A percentile compares a stretch with the other conserved stretches of the same genome.
phyloP scores from a whole-genome alignment of 2,113 vertebrate genomes.

The Mirza zaza region DNA sequence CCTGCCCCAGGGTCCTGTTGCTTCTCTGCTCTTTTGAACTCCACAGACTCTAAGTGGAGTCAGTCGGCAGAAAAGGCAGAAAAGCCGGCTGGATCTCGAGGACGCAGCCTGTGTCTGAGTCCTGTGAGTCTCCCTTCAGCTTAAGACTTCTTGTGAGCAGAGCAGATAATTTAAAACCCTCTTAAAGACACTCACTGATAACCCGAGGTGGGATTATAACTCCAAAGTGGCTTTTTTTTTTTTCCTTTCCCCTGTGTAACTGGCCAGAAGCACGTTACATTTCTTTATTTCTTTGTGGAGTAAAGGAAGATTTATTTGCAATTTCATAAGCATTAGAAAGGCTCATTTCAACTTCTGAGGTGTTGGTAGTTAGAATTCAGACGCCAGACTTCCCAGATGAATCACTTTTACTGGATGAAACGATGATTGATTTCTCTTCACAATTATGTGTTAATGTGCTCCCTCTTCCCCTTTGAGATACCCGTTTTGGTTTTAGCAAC shows the following conservation, averaged over 20 bases:
- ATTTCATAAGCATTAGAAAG: neutral
- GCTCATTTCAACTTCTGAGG: neutral
- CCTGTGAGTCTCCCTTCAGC: neutral
- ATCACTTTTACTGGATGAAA: neutral
- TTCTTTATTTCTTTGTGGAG: neutral
- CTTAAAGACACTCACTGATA: neutral
- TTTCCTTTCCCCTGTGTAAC: neutral
- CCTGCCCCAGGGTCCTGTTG: neutral
- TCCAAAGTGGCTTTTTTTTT: neutral
- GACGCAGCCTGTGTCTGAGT: neutral
- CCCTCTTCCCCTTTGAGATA: neutral
- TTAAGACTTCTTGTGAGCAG: neutral
- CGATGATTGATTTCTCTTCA: neutral
- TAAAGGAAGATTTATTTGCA: neutral
- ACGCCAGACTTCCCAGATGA: neutral
- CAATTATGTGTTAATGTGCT: neutral
- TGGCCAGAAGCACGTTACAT: neutral
- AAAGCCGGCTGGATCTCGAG: neutral
- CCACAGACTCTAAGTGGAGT: neutral
- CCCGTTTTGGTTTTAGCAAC: neutral
- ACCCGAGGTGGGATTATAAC: neutral
- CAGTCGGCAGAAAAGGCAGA: neutral
- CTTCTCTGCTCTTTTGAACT: neutral
- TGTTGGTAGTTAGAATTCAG: neutral
- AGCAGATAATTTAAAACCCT: neutral